Conservation (phyloP, 2,888 invertebrate genomes). For the Conops quadrifasciatus region DNA sequence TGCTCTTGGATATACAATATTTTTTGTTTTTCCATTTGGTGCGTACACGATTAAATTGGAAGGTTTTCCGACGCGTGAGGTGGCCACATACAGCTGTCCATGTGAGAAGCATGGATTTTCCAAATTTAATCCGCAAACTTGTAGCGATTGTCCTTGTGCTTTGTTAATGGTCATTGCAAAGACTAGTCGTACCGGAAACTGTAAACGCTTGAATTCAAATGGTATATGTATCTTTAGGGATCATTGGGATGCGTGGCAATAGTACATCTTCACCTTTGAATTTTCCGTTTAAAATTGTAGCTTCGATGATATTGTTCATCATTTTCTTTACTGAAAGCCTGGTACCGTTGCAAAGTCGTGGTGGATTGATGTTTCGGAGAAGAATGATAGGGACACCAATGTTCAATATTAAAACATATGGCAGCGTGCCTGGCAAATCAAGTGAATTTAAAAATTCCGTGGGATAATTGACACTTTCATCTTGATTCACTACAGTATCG, state of each 20-base stretch:
- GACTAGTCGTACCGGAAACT: conserved; percentile 4
- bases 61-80: too few species aligned
- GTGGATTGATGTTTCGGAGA: conserved; percentile 12
- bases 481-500: conserved; percentile 23
- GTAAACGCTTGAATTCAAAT: background rate
- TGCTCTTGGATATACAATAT: too few species aligned
- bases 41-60: too few species aligned
- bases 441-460: conserved; percentile 20
- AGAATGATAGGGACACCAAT: conserved; percentile 11
- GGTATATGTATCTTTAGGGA: background rate
- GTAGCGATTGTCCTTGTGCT: background rate
- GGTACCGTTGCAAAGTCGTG: conserved; percentile 10
- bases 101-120: too few species aligned
- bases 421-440: conserved; percentile 8
- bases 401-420: conserved; percentile 4
- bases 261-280: conserved; percentile 8
- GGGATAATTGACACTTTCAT: background rate
- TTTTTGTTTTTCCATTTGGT: too few species aligned
- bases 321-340: background rate
- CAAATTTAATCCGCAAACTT: too few species aligned
- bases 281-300: conserved; percentile 12
- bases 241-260: conserved; percentile 13
- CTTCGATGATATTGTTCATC: conserved; percentile 10
- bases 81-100: too few species aligned
- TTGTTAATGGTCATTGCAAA: conserved; percentile 14